Percentiles rank a stretch among this genome's conserved stretches.
Conservation (phyloP, 2,888 invertebrate genomes). For the Selenia dentaria region DNA sequence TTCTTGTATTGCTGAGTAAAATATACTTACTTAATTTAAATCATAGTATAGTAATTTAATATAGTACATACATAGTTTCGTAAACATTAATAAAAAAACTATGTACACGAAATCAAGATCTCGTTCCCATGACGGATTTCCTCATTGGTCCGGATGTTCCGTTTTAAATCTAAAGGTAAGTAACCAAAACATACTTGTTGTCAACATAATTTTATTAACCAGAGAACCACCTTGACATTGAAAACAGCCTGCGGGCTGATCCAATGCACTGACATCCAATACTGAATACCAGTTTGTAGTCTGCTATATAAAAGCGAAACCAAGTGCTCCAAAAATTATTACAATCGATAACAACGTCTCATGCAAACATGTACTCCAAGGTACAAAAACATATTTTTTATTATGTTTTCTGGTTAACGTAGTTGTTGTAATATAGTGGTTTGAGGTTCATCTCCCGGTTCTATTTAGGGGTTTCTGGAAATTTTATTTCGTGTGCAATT, state of each 20-base stretch:
- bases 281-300: conserved; percentile 60
- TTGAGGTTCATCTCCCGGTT: neutral
- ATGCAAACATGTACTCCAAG: conserved; percentile 78
- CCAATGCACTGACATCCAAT: conserved; percentile 15
- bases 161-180: conserved; percentile 24
- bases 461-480: no score
- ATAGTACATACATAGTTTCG: no score
- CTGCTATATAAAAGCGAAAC: conserved; percentile 74
- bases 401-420: conserved; percentile 2
- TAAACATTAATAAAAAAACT: neutral
- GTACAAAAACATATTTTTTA: conserved; percentile 46
- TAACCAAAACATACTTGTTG: conserved; percentile 20
- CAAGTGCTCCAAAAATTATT: conserved; percentile 67
- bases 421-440: no score
- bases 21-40: no score
- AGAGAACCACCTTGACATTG: conserved; percentile 71
- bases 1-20: no score
- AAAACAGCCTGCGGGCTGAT: conserved; percentile 36
- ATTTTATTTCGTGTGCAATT: no score
- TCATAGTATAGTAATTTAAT: no score
- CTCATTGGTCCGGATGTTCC: conserved; percentile 30
- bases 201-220: conserved; percentile 50
- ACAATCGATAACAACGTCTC: conserved; percentile 62
- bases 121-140: conserved; percentile 47
- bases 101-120: neutral